Evolutionary conservation across 2,797 vertebrate genomes (phyloP).

Genomic region (Liasis olivaceus): DNA sequence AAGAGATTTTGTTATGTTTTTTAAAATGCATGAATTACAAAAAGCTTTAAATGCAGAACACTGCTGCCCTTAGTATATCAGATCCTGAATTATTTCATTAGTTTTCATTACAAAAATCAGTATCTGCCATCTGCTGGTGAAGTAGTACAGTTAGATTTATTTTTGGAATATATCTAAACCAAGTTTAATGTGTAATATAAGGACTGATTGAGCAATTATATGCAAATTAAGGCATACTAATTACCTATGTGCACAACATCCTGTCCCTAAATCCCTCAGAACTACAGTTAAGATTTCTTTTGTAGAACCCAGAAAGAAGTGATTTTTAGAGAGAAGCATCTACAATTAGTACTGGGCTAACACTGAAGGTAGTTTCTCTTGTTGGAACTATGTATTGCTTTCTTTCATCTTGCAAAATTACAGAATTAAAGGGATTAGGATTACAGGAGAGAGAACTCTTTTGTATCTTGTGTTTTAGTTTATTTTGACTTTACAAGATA

Average conservation of each 20-base stretch:
- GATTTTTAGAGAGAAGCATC: neutral
- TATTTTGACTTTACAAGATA: neutral
- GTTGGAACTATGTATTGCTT: neutral
- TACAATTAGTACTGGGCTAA: neutral
- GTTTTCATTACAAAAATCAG: neutral
- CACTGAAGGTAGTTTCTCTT: neutral
- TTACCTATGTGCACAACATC: neutral
- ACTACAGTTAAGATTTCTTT: neutral
- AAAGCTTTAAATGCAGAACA: neutral
- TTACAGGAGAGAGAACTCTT: neutral
- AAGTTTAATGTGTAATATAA: too few species aligned
- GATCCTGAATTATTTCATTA: neutral
- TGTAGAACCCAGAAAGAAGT: neutral
- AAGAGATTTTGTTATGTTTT: neutral
- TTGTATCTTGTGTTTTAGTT: neutral
- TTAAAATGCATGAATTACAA: neutral
- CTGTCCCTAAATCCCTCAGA: neutral
- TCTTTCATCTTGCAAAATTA: neutral
- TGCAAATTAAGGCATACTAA: neutral
- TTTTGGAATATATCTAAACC: neutral
- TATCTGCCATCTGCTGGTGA: constrained; percentile 33
- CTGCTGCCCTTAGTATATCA: neutral
- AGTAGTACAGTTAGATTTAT: neutral
- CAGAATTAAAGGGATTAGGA: neutral
- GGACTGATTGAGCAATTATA: neutral